Conservation (phyloP, 1,140 invertebrate species). For the Trachelipus rathkii region DNA sequence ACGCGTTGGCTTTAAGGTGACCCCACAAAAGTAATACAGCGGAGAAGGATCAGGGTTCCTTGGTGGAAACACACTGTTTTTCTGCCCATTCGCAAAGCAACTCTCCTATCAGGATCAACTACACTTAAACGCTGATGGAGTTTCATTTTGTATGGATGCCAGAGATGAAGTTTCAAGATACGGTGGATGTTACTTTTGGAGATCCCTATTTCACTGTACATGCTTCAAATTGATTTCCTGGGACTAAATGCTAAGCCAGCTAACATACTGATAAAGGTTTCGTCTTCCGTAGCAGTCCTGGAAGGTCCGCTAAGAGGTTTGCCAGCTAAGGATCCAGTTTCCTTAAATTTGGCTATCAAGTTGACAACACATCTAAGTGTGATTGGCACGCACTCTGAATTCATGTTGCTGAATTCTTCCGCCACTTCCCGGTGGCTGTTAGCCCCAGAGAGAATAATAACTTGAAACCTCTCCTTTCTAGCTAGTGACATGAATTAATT, state of each 20-base stretch:
- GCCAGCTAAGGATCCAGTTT: neutral
- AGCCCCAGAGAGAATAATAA: conserved; percentile 3
- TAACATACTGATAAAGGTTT: neutral
- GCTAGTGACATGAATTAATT: too few species aligned
- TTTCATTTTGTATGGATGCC: too few species aligned
- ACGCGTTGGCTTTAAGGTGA: too few species aligned
- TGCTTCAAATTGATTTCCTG: neutral
- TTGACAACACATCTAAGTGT: neutral
- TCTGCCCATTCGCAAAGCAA: conserved; percentile 5
- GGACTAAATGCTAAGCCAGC: neutral
- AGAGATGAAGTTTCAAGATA: neutral
- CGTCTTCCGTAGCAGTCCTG: neutral
- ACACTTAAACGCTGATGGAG: neutral
- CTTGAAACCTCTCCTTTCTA: neutral
- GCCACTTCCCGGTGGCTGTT: neutral
- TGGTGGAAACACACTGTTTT: neutral
- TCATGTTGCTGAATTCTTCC: neutral
- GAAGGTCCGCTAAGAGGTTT: neutral
- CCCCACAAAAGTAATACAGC: too few species aligned
- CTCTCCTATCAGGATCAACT: neutral
- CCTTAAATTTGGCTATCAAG: neutral
- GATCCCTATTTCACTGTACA: neutral
- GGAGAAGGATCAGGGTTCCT: too few species aligned
- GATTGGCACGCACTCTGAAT: neutral
- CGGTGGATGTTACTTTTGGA: neutral